These are phyloP conservation scores for Stictocephala bisonia DNA, from an alignment of 2,888 invertebrate genomes.

Conservation along the genomic window DNA sequence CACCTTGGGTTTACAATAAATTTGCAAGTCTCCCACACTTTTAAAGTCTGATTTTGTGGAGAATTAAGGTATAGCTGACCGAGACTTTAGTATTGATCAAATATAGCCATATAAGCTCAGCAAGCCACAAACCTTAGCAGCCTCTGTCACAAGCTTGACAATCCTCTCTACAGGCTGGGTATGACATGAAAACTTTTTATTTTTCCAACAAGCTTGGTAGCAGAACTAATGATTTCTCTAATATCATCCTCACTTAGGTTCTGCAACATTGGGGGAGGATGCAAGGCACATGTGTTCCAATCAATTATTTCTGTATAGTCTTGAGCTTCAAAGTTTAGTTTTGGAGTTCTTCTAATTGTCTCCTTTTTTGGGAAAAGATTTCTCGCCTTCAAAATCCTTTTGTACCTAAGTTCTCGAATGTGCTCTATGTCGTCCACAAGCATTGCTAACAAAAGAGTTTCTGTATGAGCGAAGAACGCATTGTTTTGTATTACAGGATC, in stretches of 20 bases:
- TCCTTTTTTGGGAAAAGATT: constrained; percentile 9
- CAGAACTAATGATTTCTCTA: not conserved
- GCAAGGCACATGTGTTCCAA: constrained; percentile 12
- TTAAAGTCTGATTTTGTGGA: not conserved
- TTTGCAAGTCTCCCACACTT: not conserved
- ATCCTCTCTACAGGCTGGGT: constrained; percentile 51
- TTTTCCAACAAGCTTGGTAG: not conserved
- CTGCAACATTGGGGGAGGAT: constrained; percentile 31
- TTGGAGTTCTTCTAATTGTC: constrained; percentile 13
- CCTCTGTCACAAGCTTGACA: constrained; percentile 43
- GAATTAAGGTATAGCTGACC: constrained; percentile 10
- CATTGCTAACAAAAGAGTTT: constrained; percentile 49
- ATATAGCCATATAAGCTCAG: constrained; percentile 27
- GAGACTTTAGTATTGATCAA: constrained; percentile 16
- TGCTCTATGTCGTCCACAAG: constrained; percentile 12
- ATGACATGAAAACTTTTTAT: constrained; percentile 48
- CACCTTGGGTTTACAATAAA: not conserved
- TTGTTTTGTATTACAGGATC: constrained; percentile 55
- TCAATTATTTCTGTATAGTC: constrained; percentile 40
- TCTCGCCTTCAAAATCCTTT: constrained; percentile 6
- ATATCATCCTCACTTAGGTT: constrained; percentile 30
- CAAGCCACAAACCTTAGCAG: constrained; percentile 15
- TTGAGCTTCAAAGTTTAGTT: not conserved
- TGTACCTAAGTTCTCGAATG: constrained; percentile 5
- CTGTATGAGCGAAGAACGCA: constrained; percentile 51